Conservation (phyloP, 2,797 vertebrate genomes). For the Potorous gilbertii region DNA sequence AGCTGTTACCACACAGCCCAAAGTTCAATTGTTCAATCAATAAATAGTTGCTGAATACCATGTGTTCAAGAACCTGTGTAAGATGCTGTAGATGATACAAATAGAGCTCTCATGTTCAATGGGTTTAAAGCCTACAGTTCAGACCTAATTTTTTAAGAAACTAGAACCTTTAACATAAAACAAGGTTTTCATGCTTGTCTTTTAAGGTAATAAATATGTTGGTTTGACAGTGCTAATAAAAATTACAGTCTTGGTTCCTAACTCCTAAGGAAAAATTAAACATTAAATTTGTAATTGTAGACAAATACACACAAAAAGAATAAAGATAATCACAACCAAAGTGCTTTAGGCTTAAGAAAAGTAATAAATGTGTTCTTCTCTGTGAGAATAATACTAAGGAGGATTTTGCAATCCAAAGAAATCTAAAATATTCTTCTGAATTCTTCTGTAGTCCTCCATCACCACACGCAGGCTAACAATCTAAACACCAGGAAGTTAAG, state of each 20-base stretch:
- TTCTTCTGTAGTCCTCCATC: not conserved
- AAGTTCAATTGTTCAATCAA: not conserved
- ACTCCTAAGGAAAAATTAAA: conserved; percentile 8
- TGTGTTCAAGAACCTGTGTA: not conserved
- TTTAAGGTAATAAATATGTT: not conserved
- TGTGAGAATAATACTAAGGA: not conserved
- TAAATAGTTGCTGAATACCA: not conserved
- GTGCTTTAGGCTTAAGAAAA: not conserved
- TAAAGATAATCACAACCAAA: conserved; percentile 14
- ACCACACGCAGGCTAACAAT: not conserved
- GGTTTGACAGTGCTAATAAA: not conserved
- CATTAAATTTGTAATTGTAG: conserved; percentile 17
- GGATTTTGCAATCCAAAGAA: conserved; percentile 36
- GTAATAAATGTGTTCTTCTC: not conserved
- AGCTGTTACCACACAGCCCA: not conserved
- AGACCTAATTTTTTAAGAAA: not conserved
- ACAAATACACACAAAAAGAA: not conserved
- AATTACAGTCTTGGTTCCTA: not conserved
- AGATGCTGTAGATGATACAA: not conserved
- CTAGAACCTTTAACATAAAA: not conserved
- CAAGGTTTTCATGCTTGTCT: not conserved
- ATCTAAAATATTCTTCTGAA: conserved; percentile 3
- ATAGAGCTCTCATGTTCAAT: not conserved
- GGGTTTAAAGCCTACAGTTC: not conserved
- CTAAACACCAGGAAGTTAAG: conserved; percentile 24